These are phyloP conservation scores for Pocota personata DNA, from an alignment of 2,888 invertebrate genomes.

Conservation along the genomic window DNA sequence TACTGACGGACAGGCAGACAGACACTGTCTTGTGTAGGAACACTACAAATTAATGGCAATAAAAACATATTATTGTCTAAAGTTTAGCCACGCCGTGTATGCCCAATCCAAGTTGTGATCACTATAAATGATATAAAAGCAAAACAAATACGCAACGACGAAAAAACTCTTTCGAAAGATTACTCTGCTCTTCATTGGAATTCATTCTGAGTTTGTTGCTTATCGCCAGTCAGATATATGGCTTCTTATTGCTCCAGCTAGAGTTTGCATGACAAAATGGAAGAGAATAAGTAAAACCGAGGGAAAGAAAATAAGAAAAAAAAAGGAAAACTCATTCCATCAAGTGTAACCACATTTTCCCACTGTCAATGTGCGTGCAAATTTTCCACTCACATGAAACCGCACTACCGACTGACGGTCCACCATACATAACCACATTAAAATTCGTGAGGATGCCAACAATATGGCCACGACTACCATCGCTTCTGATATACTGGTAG, in stretches of 20 bases:
- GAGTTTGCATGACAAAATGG: not conserved
- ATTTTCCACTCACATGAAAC: slow-evolving; percentile 41
- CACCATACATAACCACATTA: slow-evolving; percentile 46
- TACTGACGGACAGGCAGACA: too few species aligned
- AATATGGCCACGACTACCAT: slow-evolving; percentile 58
- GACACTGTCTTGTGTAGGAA: too few species aligned
- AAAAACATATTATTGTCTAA: too few species aligned
- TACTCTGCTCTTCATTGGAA: slow-evolving; percentile 29
- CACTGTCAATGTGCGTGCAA: slow-evolving; percentile 50
- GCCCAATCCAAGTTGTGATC: not conserved
- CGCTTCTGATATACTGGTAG: not conserved
- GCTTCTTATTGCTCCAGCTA: not conserved
- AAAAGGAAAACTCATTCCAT: not conserved
- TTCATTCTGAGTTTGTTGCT: slow-evolving; percentile 16
- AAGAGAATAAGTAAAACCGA: not conserved
- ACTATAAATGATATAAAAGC: slow-evolving; percentile 7
- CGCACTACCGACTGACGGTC: slow-evolving; percentile 39
- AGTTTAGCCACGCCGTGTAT: slow-evolving; percentile 18
- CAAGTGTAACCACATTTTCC: slow-evolving; percentile 50
- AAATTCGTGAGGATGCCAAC: slow-evolving; percentile 59
- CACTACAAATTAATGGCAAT: too few species aligned
- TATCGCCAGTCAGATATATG: not conserved
- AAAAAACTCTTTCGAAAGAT: slow-evolving; percentile 10
- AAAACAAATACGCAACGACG: slow-evolving; percentile 15
- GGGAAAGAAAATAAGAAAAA: not conserved